A percentile compares a stretch with the other conserved stretches of the same genome.
phyloP scores from a whole-genome alignment of 2,888 invertebrate genomes.

The Drosophila melanocephala region DNA sequence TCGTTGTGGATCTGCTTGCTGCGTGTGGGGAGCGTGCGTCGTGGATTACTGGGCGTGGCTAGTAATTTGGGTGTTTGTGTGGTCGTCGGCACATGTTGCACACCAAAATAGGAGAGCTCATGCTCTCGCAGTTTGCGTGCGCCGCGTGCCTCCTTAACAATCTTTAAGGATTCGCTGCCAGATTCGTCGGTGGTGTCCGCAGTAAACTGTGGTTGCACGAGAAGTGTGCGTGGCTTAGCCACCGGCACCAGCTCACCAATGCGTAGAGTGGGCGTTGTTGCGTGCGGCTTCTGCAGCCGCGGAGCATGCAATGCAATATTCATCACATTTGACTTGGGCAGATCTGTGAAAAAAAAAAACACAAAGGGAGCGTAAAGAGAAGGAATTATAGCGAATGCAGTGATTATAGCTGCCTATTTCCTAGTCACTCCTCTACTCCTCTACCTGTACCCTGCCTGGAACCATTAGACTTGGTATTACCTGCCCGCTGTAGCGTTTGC shows the following conservation, averaged over 20 bases:
- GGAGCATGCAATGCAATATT: constrained; percentile 84
- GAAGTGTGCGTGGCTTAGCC: constrained; percentile 81
- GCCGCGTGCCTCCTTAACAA: constrained; percentile 84
- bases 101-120: constrained; percentile 88
- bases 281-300: constrained; percentile 66
- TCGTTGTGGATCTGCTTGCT: constrained; percentile 53
- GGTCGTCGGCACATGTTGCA: constrained; percentile 68
- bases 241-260: constrained; percentile 76
- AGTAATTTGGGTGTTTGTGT: constrained; percentile 29
- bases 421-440: constrained; percentile 62
- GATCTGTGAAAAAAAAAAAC: constrained; percentile 64
- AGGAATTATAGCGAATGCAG: not conserved
- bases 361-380: not conserved
- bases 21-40: constrained; percentile 73
- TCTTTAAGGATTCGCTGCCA: constrained; percentile 78
- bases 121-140: constrained; percentile 87
- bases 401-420: constrained; percentile 36
- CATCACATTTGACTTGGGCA: constrained; percentile 85
- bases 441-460: constrained; percentile 42
- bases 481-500: constrained; percentile 75
- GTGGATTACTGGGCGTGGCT: constrained; percentile 41
- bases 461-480: constrained; percentile 58
- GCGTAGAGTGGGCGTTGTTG: constrained; percentile 65
- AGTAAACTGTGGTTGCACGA: constrained; percentile 60
- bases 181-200: constrained; percentile 61